Evolutionary conservation across 2,797 vertebrate species (phyloP).

Genomic region (Enteromius paludinosus): DNA sequence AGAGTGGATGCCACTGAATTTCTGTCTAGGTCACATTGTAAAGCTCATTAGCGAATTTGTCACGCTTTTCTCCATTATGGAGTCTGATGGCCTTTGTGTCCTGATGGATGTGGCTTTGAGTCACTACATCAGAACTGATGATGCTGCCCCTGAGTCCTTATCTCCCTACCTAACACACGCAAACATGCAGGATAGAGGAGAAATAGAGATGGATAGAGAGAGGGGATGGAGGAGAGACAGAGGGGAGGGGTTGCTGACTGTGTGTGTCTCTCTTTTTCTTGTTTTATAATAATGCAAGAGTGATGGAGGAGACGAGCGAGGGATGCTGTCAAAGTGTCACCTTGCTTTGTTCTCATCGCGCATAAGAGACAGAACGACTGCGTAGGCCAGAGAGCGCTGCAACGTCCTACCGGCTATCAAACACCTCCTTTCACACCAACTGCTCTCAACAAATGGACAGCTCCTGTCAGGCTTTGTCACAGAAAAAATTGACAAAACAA

Average conservation of each 20-base stretch:
- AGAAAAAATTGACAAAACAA: conserved; percentile 26
- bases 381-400: conserved; percentile 30
- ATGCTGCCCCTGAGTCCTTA: conserved; percentile 45
- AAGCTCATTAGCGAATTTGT: conserved; percentile 54
- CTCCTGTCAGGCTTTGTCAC: conserved; percentile 41
- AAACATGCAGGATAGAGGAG: conserved; percentile 35
- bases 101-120: conserved; percentile 76
- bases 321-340: conserved; percentile 52
- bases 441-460: conserved; percentile 36
- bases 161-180: conserved; percentile 36
- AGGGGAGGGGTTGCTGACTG: conserved; percentile 28
- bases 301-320: conserved; percentile 57
- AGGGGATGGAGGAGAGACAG: conserved; percentile 35
- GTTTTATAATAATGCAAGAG: conserved; percentile 50
- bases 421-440: conserved; percentile 27
- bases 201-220: conserved; percentile 37
- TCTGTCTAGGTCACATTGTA: conserved; percentile 51
- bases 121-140: conserved; percentile 67
- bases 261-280: conserved; percentile 15
- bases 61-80: conserved; percentile 66
- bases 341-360: conserved; percentile 62
- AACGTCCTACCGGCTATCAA: conserved; percentile 36
- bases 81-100: conserved; percentile 69
- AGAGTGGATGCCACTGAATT: conserved; percentile 39
- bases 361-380: conserved; percentile 55